Evolutionary conservation across 1,140 invertebrate species (phyloP), one percentile per base, ranked within the genome.

Genomic region (Druon quercuslanigerum): DNA sequence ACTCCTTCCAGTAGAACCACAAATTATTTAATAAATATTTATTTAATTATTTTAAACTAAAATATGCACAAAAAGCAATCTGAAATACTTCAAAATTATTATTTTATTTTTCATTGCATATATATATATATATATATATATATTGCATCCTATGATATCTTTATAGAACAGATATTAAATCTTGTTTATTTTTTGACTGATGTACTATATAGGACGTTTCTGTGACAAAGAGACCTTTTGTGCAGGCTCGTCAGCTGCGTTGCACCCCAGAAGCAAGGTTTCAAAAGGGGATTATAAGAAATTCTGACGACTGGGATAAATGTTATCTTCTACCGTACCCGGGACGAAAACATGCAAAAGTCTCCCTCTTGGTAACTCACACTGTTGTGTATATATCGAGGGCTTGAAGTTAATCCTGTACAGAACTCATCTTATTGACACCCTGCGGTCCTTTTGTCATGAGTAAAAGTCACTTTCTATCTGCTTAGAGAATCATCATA

Each of bases 271-370:
- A 80, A 82, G 73, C 82, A 82, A 84, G 81, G 80, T 87, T 78
- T 84, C 84, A 81, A 86, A 87, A 87, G 83, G 83, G 87, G 84
- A 89, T 88, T 89, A 46, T 46, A 46, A 88, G 85, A 89, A 89
- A 89, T 86, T 84, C 87, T 83, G 78, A 83, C 85, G 82, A 79
- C 83, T 74, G 50, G 75, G 78, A 79, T 87, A 86, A 89, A 89
- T 85, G 87, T 88, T 88, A 87, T 89, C 86, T 86, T 85, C 75
- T 71, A 79, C 50, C 74, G 17, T 46, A 25, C 50, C 73, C 50
- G 56, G 46, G 51, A 77, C 57, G 20, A 33, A 66, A 66, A 66
- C 60, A 83, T 76, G 74, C 74, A 75, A 80, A 79, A 83, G 80
- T 83, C 80, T 81, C 81, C 82, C 81, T 54, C 76, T 79, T 70